These are phyloP conservation scores for Oscheius sp. DNA, from an alignment of 2,888 invertebrate species.

Conservation along the genomic window DNA sequence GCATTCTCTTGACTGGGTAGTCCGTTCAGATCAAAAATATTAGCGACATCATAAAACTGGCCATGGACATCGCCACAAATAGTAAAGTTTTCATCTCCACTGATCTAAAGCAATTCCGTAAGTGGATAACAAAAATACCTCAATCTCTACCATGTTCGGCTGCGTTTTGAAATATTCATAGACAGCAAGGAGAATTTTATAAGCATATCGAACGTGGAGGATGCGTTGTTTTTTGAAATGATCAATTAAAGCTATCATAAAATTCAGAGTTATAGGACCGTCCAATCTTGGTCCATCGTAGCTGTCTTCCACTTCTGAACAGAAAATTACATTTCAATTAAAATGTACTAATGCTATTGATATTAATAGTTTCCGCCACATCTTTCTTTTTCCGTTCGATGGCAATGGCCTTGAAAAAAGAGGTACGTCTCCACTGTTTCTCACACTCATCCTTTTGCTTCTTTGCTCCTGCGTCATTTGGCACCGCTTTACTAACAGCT, in stretches of 20 bases:
- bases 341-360: constrained; percentile 74
- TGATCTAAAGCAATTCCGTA: constrained; percentile 4
- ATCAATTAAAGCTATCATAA: constrained; percentile 88
- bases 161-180: constrained; percentile 79
- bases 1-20: constrained; percentile 92
- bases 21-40: constrained; percentile 96
- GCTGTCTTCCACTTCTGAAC: constrained; percentile 87
- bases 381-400: constrained; percentile 87
- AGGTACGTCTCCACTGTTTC: constrained; percentile 91
- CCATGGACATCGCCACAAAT: constrained; percentile 99
- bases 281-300: constrained; percentile 87
- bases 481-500: constrained; percentile 82
- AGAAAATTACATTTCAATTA: not conserved
- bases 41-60: constrained; percentile 96
- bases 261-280: constrained; percentile 85
- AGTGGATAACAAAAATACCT: constrained; percentile 76
- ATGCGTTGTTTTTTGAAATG: constrained; percentile 89
- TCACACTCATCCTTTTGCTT: constrained; percentile 87
- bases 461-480: constrained; percentile 92
- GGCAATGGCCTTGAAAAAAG: constrained; percentile 95
- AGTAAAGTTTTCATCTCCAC: constrained; percentile 79
- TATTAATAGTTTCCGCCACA: constrained; percentile 85
- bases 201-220: constrained; percentile 94
- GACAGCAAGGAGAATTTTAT: constrained; percentile 88
- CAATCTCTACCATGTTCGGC: constrained; percentile 88